These are phyloP conservation scores for Volucella bombylans DNA, from an alignment of 2,888 invertebrate species.

Conservation along the genomic window DNA sequence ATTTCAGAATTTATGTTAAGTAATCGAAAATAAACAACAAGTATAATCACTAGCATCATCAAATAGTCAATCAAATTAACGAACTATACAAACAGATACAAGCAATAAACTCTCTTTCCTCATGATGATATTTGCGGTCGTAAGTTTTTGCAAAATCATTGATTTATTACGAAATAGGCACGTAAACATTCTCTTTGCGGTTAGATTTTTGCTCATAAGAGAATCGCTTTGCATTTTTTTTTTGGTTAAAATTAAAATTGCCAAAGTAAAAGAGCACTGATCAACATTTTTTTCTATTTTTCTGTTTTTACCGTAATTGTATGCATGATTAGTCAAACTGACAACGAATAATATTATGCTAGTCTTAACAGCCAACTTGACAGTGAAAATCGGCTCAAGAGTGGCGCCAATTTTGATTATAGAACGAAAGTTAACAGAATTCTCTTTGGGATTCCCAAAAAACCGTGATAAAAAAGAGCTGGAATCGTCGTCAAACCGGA, in stretches of 20 bases:
- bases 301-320: background rate
- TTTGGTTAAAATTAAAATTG: conserved; percentile 5
- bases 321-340: conserved; percentile 10
- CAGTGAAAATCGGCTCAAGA: conserved; percentile 33
- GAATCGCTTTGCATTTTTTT: conserved; percentile 17
- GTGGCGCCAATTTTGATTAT: conserved; percentile 50
- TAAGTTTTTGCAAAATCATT: background rate
- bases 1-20: conserved; percentile 32
- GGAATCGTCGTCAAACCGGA: conserved; percentile 52
- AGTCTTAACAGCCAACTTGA: conserved; percentile 25
- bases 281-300: conserved; percentile 20
- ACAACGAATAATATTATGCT: conserved; percentile 38
- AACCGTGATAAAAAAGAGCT: conserved; percentile 6
- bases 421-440: conserved; percentile 55
- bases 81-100: conserved; percentile 7
- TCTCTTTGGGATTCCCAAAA: conserved; percentile 45
- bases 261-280: conserved; percentile 47
- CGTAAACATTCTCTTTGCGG: conserved; percentile 6
- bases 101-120: background rate
- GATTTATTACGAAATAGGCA: background rate
- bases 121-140: background rate
- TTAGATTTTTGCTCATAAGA: conserved; percentile 34
- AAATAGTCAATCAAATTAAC: conserved; percentile 22
- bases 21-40: conserved; percentile 14
- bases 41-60: conserved; percentile 24